Evolutionary conservation across 2,797 vertebrate species (phyloP).

Genomic region (Holocentrus rufus): DNA sequence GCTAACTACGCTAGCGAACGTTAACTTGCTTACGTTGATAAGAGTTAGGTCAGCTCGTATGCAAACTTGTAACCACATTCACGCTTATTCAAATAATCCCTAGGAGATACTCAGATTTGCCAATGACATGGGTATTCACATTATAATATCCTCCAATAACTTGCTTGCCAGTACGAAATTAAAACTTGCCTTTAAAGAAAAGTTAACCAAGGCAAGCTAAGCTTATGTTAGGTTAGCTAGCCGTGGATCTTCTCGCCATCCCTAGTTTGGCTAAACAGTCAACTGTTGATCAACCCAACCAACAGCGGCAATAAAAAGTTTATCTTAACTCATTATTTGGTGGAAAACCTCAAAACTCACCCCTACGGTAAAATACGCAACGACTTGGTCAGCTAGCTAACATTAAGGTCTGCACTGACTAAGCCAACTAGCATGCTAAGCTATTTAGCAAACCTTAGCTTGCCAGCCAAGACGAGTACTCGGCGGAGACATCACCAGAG

Average conservation of each 20-base stretch:
- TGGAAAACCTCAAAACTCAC: too few species aligned
- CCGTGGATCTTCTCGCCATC: neutral
- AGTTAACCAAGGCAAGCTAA: conserved; percentile 68
- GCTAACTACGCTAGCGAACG: conserved; percentile 30
- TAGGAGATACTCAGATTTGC: neutral
- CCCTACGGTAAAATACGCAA: neutral
- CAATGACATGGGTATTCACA: fast-evolving
- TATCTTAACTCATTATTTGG: too few species aligned
- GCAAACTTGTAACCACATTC: neutral
- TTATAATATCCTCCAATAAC: neutral
- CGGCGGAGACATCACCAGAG: conserved; percentile 77
- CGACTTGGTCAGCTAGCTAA: neutral
- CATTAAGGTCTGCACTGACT: conserved; percentile 11
- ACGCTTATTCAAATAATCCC: neutral
- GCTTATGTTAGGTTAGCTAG: conserved; percentile 33
- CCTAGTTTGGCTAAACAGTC: neutral
- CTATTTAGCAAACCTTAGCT: conserved; percentile 66
- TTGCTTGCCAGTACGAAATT: neutral
- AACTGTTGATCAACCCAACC: conserved; percentile 19
- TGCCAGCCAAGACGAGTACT: conserved; percentile 70
- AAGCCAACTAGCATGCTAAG: conserved; percentile 62
- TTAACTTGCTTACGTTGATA: conserved; percentile 31
- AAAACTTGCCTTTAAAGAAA: conserved; percentile 64
- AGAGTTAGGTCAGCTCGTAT: neutral
- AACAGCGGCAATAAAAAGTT: neutral